Evolutionary conservation across 2,113 vertebrate genomes (phyloP), one percentile per base, ranked within the genome.

Genomic region (Terrapene triunguis): DNA sequence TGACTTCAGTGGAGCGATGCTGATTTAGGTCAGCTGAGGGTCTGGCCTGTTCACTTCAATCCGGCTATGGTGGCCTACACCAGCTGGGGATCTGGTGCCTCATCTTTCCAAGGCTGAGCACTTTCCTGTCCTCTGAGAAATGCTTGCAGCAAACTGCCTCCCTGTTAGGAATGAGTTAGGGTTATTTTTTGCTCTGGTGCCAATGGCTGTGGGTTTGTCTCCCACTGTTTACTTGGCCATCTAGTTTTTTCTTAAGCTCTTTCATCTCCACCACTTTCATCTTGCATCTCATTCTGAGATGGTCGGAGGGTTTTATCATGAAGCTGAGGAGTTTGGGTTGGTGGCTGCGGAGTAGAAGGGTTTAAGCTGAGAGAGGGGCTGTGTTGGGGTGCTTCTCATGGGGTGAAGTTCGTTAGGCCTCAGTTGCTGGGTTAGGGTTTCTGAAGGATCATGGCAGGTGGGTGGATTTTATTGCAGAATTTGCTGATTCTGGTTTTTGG

Each of bases 181-280:
- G 81, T 85, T 90, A 44, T 59, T 85, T 10, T 88, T 83, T 4
- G 0, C 55, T 44, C 35, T 48, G 72, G 38, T 69, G 42, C 42
- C 0, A 0, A 5, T 48, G 82, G 29, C 44, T 54, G 29, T 1
- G 1, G 76, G 87, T 80, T 84, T 29, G 24, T 0, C 0, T 81
- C 29, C 24, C 80, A 82, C 59, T 42, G 92, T 69, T 54, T 85
- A 59, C 59, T 42, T n/a, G 78, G 80, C 27, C 21, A 87, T 74
- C 0, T 0, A 54, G 47, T 32, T 89, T 17, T 9, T 50, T 59
- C 85, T 79, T 14, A 85, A 78, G 84, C 59, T 42, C 85, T 92
- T 96, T 97, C 62, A 82, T 90, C 89, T 95, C 53, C 69, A 84
- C 50, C 47, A 47, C 62, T 97, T 96, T 96, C 76, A 92, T 92